phyloP scores from a whole-genome alignment of 2,113 vertebrate genomes.

The Labeo catla region DNA sequence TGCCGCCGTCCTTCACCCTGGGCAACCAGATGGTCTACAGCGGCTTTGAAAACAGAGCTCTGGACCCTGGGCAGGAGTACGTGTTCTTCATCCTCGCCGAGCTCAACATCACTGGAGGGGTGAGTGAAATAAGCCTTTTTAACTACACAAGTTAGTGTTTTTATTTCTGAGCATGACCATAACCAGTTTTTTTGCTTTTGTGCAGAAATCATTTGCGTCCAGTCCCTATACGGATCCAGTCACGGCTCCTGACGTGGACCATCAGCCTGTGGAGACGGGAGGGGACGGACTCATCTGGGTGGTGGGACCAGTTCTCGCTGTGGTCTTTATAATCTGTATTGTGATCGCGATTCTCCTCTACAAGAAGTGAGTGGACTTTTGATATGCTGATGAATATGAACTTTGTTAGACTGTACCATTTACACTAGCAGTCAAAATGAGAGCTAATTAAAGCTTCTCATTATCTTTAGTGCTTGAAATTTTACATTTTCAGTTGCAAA shows the following conservation, averaged over 20 bases:
- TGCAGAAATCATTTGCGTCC: conserved; percentile 88
- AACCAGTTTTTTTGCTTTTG: not conserved
- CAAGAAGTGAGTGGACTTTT: conserved; percentile 90
- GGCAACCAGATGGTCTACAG: conserved; percentile 88
- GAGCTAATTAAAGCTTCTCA: not conserved
- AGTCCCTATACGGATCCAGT: conserved; percentile 93
- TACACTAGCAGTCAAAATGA: not conserved
- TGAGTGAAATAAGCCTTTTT: conserved; percentile 69
- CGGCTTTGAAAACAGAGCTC: conserved; percentile 88
- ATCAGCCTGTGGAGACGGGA: conserved; percentile 83
- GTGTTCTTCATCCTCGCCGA: conserved; percentile 92
- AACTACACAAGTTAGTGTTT: too few species aligned
- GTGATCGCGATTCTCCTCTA: conserved; percentile 98
- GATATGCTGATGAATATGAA: not conserved
- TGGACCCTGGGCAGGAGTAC: conserved; percentile 89
- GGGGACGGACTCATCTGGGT: conserved; percentile 99
- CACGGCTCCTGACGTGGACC: conserved; percentile 83
- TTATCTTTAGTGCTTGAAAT: not conserved
- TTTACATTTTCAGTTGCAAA: not conserved
- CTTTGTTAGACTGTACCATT: not conserved
- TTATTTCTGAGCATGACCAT: too few species aligned
- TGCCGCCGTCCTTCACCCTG: conserved; percentile 85
- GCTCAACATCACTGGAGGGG: conserved; percentile 83
- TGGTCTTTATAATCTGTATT: conserved; percentile 98
- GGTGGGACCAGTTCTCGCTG: conserved; percentile 93